These are phyloP conservation scores for Megastigmus dorsalis DNA, from an alignment of 2,888 invertebrate species.

Conservation along the genomic window DNA sequence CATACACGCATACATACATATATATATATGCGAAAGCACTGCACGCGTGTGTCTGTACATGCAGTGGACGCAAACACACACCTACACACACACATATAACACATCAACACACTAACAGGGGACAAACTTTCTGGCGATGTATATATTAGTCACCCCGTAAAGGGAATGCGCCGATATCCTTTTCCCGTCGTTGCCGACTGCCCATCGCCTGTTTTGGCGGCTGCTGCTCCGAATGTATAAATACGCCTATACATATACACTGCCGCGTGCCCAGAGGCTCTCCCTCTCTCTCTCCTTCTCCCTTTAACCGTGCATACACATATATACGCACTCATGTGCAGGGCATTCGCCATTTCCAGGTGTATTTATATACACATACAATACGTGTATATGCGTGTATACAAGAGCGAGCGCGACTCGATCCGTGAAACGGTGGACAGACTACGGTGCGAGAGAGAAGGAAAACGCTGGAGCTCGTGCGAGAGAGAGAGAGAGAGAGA, in stretches of 20 bases:
- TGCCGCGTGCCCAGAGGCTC: no score
- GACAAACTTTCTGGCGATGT: background rate
- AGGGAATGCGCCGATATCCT: slow-evolving; percentile 2
- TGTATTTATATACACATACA: background rate
- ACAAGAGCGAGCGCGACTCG: background rate
- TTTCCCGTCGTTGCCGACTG: background rate
- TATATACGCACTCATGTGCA: background rate
- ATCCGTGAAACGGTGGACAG: background rate
- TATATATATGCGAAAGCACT: no score
- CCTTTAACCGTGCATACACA: no score
- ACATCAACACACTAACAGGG: background rate
- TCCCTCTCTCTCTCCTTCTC: no score
- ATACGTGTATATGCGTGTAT: background rate
- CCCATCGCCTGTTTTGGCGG: slow-evolving; percentile 4
- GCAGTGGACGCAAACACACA: no score
- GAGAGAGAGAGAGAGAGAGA: background rate
- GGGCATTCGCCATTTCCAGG: slow-evolving; percentile 21
- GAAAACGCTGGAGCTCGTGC: no score
- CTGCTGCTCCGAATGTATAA: background rate
- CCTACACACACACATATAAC: no score
- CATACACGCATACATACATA: background rate
- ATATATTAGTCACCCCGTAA: slow-evolving; percentile 24
- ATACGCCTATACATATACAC: no score
- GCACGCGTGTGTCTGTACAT: no score
- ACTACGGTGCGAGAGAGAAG: background rate